Base-by-base conservation (phyloP, 2,888 invertebrate species). In the Caenorhabditis sp. region DNA sequence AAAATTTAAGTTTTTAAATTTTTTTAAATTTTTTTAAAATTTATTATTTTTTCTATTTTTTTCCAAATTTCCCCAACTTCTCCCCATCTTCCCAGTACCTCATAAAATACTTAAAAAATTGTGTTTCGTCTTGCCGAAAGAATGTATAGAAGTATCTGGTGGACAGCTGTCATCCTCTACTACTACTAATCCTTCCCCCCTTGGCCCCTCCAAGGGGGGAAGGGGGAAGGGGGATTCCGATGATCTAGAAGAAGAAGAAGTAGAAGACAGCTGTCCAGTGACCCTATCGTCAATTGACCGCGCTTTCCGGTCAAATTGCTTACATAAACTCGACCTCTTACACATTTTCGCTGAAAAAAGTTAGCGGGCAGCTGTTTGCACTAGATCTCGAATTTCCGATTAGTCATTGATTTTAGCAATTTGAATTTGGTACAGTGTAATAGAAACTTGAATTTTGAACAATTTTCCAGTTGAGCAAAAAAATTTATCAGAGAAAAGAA, bases 221-320 rank as follows among this genome's bases (percentile, higher is more conserved):
- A n/a, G n/a, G n/a, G n/a, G n/a, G n/a, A n/a, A 40, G 2, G 40
- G 40, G 40, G 40, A 40, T 11, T 13, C 40, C 13, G 6, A 2
- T 40, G 35, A 22, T 32, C n/a, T n/a, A n/a, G n/a, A n/a, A n/a
- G n/a, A 32, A 32, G 20, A 35, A 32, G 50, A 26, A 18, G 8
- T 15, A 22, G 37, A 55, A 37, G 56, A 44, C 67, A 67, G 67
- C 67, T 67, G 67, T 67, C 56, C 20, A 18, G 18, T 37, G 67
- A 67, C 67, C 67, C n/a, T n/a, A n/a, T n/a, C n/a, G n/a, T n/a
- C n/a, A n/a, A n/a, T n/a, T n/a, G n/a, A n/a, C n/a, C n/a, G n/a
- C 40, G 53, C 15, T 40, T 53, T 55, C 40, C 28, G 13, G 26
- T 68, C 68, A 68, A 20, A 2, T 40, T 6, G 40, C 40, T 40